These are phyloP conservation scores for Aphelenchoides bicaudatus DNA, from an alignment of 2,888 invertebrate species.

Conservation along the genomic window DNA sequence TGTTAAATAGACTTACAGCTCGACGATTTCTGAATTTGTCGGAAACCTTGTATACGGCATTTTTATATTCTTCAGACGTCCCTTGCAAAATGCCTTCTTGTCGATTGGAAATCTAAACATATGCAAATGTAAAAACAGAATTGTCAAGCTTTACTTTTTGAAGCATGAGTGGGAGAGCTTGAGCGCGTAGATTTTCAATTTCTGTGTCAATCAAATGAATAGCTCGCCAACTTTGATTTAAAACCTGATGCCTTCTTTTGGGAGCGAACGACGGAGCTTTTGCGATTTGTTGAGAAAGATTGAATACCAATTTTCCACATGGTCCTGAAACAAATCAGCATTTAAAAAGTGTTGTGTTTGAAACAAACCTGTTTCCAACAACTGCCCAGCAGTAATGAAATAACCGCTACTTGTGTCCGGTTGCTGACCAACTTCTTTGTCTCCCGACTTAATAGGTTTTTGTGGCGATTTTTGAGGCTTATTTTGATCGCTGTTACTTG, in stretches of 20 bases:
- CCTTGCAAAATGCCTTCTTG: slow-evolving; percentile 3
- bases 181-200: slow-evolving; percentile 6
- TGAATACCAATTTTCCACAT: background rate
- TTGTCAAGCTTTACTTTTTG: slow-evolving; percentile 7
- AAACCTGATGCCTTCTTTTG: background rate
- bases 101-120: slow-evolving; percentile 8
- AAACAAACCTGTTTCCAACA: background rate
- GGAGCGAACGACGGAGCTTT: background rate
- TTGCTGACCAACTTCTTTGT: no score
- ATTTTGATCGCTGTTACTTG: no score
- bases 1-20: background rate
- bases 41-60: background rate
- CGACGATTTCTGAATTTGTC: background rate
- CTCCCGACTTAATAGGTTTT: no score
- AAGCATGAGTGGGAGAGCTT: background rate
- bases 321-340: background rate
- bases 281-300: background rate
- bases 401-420: no score
- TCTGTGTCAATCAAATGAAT: background rate
- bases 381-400: background rate
- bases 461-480: no score
- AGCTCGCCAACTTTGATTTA: background rate
- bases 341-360: background rate
- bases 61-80: slow-evolving; percentile 6
- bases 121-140: background rate